Percentiles rank a stretch among this genome's conserved stretches.
Evolutionary conservation across 2,113 vertebrate species (phyloP).

Genomic region (Prietella phreatophila): DNA sequence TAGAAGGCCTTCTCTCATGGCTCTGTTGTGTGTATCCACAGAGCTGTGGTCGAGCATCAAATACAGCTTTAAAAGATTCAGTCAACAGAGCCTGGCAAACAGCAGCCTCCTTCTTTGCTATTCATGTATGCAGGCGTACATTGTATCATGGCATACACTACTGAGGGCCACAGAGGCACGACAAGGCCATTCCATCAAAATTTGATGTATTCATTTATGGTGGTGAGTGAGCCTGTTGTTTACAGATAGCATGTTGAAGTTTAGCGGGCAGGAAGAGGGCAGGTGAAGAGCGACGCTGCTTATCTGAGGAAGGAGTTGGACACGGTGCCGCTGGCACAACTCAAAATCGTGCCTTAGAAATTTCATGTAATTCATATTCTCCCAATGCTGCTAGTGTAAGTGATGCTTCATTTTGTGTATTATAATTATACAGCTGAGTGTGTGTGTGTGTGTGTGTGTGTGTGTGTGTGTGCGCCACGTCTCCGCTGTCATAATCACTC

Average conservation of each 20-base stretch:
- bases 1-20: conserved; percentile 14
- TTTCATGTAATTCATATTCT: conserved; percentile 47
- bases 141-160: conserved; percentile 65
- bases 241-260: conserved; percentile 67
- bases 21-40: conserved; percentile 37
- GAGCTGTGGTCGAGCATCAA: conserved; percentile 59
- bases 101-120: conserved; percentile 64
- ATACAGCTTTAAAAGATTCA: conserved; percentile 73
- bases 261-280: conserved; percentile 55
- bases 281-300: conserved; percentile 56
- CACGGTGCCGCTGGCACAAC: conserved; percentile 55
- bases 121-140: conserved; percentile 75
- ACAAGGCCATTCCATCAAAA: conserved; percentile 68
- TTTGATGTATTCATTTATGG: conserved; percentile 72
- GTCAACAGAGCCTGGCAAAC: conserved; percentile 63
- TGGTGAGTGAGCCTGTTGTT: conserved; percentile 69
- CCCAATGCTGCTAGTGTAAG: neutral
- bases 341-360: conserved; percentile 39
- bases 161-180: conserved; percentile 55
- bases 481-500: conserved; percentile 38
- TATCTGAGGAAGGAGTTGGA: conserved; percentile 48
- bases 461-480: conserved; percentile 48
- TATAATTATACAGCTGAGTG: neutral
- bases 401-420: conserved; percentile 28
- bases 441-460: conserved; percentile 32